Conservation (phyloP, 2,797 vertebrate genomes). For the Craterocephalus amniculus region DNA sequence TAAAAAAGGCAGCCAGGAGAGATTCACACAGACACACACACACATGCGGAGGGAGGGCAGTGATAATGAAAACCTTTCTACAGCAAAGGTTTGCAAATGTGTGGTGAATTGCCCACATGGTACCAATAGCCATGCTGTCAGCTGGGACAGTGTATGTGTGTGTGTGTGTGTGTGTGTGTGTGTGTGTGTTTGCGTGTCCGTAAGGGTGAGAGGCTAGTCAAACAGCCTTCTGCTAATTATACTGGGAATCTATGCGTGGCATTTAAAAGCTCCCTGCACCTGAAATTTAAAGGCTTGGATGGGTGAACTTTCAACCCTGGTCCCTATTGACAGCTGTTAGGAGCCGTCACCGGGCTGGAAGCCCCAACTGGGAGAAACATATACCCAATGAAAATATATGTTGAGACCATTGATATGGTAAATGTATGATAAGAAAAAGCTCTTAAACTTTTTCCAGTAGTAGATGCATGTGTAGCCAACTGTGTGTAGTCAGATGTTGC, state of each 20-base stretch:
- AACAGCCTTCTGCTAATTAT: slow-evolving; percentile 1
- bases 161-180: too few relatives aligned
- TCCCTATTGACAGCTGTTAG: slow-evolving; percentile 33
- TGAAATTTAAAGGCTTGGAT: slow-evolving; percentile 12
- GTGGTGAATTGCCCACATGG: slow-evolving; percentile 49
- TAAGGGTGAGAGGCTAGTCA: slow-evolving; percentile 8
- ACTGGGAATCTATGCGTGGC: neutral
- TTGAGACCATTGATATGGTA: neutral
- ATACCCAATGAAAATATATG: neutral
- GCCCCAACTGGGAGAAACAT: neutral
- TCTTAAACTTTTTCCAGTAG: too few relatives aligned
- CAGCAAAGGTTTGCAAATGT: slow-evolving; percentile 4
- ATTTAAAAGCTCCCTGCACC: slow-evolving; percentile 19
- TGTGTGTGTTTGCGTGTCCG: slow-evolving; percentile 1
- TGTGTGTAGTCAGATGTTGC: neutral
- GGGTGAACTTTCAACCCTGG: slow-evolving; percentile 6
- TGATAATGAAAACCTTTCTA: slow-evolving; percentile 42
- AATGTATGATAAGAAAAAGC: too few relatives aligned
- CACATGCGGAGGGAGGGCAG: neutral
- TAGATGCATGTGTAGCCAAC: neutral
- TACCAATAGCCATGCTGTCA: slow-evolving; percentile 8
- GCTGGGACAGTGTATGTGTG: neutral
- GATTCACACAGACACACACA: slow-evolving; percentile 3
- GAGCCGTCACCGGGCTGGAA: neutral
- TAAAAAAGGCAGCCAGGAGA: slow-evolving; percentile 32